These are phyloP conservation scores for Acanthococcus lagerstroemiae DNA, from an alignment of 2,888 invertebrate species.

Conservation along the genomic window DNA sequence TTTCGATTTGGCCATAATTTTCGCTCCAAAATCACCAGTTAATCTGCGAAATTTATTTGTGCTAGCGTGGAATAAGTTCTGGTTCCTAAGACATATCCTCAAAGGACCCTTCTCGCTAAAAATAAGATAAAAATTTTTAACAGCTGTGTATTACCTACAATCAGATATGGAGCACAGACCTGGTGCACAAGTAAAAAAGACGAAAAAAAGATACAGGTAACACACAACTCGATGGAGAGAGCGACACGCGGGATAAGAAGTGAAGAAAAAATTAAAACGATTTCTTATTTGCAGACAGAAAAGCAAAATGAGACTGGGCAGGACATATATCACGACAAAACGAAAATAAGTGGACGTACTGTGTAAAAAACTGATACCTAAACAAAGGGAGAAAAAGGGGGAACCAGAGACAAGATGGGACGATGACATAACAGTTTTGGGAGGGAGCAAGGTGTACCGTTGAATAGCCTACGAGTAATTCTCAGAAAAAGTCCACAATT, in stretches of 20 bases:
- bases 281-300: neutral
- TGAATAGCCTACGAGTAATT: neutral
- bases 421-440: neutral
- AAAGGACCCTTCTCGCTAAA: neutral
- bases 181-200: constrained; percentile 1
- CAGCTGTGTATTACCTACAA: neutral
- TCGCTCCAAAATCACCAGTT: no score
- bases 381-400: neutral
- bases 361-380: neutral
- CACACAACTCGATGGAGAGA: neutral
- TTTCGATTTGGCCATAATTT: no score
- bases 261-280: neutral
- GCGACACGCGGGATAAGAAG: neutral
- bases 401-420: neutral
- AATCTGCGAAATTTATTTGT: no score
- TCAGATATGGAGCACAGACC: neutral
- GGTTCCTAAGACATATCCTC: neutral
- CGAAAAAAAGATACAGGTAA: neutral
- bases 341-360: neutral
- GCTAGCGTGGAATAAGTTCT: constrained; percentile 1
- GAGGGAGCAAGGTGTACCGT: neutral
- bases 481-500: no score
- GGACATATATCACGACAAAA: neutral
- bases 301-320: neutral
- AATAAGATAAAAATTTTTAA: neutral